Evolutionary conservation across 2,888 invertebrate species (phyloP), one percentile per base, ranked within the genome.

Genomic region (Caenorhabditis parvicauda): DNA sequence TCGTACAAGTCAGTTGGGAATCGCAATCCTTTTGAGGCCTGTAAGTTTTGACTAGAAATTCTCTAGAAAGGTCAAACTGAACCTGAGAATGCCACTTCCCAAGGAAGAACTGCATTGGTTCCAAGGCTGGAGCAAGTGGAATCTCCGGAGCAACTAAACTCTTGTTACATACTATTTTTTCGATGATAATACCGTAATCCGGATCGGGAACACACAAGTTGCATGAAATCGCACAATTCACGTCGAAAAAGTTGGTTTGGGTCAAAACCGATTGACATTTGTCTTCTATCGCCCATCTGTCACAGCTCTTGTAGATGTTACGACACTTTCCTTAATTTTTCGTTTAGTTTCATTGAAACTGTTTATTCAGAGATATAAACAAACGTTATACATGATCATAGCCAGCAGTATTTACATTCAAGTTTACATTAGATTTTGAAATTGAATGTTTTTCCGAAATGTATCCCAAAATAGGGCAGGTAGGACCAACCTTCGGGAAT

Each of bases 291-390:
- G 78, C 77, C 81, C 81, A 81, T 24, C 79, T 66, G 42, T 77
- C 77, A 58, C 81, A 81, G 52, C 75, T 74, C 57, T 78, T 70
- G 68, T 81, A 81, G 38, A 81, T 79, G 63, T 81, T 76, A 27
- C 79, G 74, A 67, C 81, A 81, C 37, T 79, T 75, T 39, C 81
- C 81, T 81, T 55, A 32, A 65, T 48, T 25, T 37, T 17, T 51
- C 32, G 37, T 37, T 21, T 37, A 50, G 24, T 45, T 25, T 21
- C n/a, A n/a, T n/a, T n/a, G n/a, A n/a, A n/a, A n/a, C n/a, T n/a
- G n/a, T n/a, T n/a, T n/a, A n/a, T n/a, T n/a, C n/a, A n/a, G n/a
- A n/a, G n/a, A n/a, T n/a, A n/a, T n/a, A n/a, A n/a, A n/a, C n/a
- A n/a, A n/a, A n/a, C n/a, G n/a, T n/a, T n/a, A n/a, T n/a, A n/a